These are phyloP conservation scores for Salvelinus alpinus DNA, from an alignment of 2,113 vertebrate species.

Conservation along the genomic window DNA sequence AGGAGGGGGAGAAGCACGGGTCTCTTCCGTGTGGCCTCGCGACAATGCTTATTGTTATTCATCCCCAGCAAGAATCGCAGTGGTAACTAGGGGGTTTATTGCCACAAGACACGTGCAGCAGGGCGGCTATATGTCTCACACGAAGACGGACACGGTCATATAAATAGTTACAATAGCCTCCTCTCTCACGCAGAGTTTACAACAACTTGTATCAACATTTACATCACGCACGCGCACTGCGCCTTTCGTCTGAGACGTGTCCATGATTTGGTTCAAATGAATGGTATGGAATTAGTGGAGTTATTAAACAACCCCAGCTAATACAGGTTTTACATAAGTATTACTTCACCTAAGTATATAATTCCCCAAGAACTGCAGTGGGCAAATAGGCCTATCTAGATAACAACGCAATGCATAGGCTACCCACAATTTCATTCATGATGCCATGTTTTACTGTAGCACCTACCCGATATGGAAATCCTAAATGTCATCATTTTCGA, in stretches of 20 bases:
- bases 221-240: background rate
- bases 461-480: no score
- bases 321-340: background rate
- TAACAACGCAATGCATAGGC: no score
- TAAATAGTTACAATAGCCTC: slow-evolving; percentile 9
- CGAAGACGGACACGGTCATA: background rate
- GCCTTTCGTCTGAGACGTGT: background rate
- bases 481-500: no score
- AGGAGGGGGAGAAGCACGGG: slow-evolving; percentile 9
- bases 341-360: background rate
- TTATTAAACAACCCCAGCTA: background rate
- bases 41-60: slow-evolving; percentile 44
- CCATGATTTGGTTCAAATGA: background rate
- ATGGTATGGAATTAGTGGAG: background rate
- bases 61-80: slow-evolving; percentile 9
- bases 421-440: no score
- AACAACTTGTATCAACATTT: background rate
- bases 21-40: slow-evolving; percentile 6
- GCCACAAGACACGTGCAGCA: slow-evolving; percentile 38
- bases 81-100: slow-evolving; percentile 22
- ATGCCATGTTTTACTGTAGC: no score
- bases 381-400: no score
- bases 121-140: slow-evolving; percentile 4
- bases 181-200: background rate
- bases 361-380: background rate